These are phyloP conservation scores for Solea solea DNA, from an alignment of 2,113 vertebrate genomes.

Conservation along the genomic window DNA sequence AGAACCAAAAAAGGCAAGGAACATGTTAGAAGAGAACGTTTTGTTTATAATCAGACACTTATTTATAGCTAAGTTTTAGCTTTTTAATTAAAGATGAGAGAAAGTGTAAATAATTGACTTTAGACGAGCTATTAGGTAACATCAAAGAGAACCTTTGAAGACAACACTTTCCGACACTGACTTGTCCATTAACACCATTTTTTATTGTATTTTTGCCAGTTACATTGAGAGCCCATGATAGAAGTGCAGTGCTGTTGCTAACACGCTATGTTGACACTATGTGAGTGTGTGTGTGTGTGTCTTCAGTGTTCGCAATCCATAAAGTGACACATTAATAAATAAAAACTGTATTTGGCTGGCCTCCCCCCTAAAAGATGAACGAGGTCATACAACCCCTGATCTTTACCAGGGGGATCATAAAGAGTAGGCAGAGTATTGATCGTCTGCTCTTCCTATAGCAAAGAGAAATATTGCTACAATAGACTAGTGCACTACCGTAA, in stretches of 20 bases:
- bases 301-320: conserved; percentile 3
- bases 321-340: conserved; percentile 42
- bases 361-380: conserved; percentile 50
- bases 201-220: conserved; percentile 5
- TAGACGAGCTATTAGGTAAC: background rate
- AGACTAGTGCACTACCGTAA: conserved; percentile 1
- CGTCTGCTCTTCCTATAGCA: conserved; percentile 34
- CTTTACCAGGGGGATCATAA: conserved; percentile 52
- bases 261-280: conserved; percentile 18
- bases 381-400: conserved; percentile 31
- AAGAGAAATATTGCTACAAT: conserved; percentile 44
- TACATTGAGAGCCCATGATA: conserved; percentile 22
- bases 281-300: conserved; percentile 15
- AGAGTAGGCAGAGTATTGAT: conserved; percentile 55
- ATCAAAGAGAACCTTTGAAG: background rate
- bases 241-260: conserved; percentile 31
- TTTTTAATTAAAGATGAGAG: background rate
- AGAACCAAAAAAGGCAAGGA: background rate
- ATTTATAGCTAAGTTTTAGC: background rate
- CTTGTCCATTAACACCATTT: background rate
- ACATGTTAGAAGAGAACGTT: background rate
- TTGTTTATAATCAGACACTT: background rate
- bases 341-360: conserved; percentile 37
- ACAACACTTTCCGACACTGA: conserved; percentile 34
- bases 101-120: conserved; percentile 5